These are phyloP conservation scores for Spinus olivaceus DNA, from an alignment of 2,797 vertebrate species.

Conservation along the genomic window DNA sequence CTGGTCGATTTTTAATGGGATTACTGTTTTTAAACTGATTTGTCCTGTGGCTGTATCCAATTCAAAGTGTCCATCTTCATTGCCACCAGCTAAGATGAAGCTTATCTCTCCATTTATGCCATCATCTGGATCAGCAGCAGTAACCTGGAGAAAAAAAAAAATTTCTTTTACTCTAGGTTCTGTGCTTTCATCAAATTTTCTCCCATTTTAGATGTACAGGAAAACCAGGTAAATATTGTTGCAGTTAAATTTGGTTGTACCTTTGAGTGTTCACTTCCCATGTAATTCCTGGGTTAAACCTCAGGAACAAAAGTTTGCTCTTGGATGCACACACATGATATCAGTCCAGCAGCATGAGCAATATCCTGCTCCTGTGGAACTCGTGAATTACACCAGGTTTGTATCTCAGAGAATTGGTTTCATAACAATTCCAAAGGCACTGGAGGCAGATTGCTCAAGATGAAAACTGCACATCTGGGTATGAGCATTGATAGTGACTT, in stretches of 20 bases:
- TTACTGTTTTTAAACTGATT: constrained; percentile 65
- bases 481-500: not conserved
- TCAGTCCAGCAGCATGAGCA: not conserved
- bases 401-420: not conserved
- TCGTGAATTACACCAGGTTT: not conserved
- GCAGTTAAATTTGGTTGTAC: not conserved
- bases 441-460: not conserved
- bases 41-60: constrained; percentile 66
- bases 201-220: not conserved
- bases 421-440: not conserved
- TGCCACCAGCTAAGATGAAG: constrained; percentile 75
- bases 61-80: constrained; percentile 72
- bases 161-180: not conserved
- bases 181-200: not conserved
- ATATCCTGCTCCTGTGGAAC: not conserved
- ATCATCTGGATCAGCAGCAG: constrained; percentile 74
- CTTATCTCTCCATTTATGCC: constrained; percentile 75
- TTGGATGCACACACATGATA: not conserved
- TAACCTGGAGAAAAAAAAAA: constrained; percentile 59
- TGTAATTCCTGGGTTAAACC: not conserved
- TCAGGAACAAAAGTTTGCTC: not conserved
- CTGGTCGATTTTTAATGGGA: constrained; percentile 61
- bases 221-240: not conserved
- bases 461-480: not conserved
- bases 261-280: not conserved